Percentiles rank a stretch among this genome's conserved stretches.
These are phyloP conservation scores for Empidonax traillii DNA, from an alignment of 2,113 vertebrate species.

Conservation along the genomic window DNA sequence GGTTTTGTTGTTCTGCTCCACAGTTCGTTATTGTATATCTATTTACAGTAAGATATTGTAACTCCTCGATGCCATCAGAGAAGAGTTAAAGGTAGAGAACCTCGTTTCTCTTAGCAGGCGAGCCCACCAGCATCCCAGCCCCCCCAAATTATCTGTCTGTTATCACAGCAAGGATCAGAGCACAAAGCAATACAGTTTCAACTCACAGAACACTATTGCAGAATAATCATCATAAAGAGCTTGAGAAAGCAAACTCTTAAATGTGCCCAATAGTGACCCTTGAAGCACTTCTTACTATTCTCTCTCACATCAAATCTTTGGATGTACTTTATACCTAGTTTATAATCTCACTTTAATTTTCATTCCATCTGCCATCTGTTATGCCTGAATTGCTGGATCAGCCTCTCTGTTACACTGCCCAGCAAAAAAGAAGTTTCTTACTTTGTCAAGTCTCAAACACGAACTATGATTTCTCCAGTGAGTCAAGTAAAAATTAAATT, in stretches of 20 bases:
- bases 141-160: not conserved
- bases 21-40: not conserved
- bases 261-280: not conserved
- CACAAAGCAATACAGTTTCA: not conserved
- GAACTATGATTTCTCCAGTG: not conserved
- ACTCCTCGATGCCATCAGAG: not conserved
- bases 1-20: not conserved
- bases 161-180: not conserved
- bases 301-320: not conserved
- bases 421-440: not conserved
- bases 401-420: not conserved
- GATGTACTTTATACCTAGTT: not conserved
- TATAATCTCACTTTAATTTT: slow-evolving; percentile 20
- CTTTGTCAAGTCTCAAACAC: not conserved
- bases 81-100: not conserved
- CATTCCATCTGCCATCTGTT: slow-evolving; percentile 24
- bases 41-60: not conserved
- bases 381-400: not conserved
- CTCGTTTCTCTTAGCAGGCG: not conserved
- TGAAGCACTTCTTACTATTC: not conserved
- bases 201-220: not conserved
- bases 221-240: not conserved
- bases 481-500: not conserved
- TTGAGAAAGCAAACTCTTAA: not conserved
- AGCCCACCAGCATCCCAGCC: not conserved